These are phyloP conservation scores for Burhinus bistriatus DNA, from an alignment of 2,113 vertebrate genomes.

Conservation along the genomic window DNA sequence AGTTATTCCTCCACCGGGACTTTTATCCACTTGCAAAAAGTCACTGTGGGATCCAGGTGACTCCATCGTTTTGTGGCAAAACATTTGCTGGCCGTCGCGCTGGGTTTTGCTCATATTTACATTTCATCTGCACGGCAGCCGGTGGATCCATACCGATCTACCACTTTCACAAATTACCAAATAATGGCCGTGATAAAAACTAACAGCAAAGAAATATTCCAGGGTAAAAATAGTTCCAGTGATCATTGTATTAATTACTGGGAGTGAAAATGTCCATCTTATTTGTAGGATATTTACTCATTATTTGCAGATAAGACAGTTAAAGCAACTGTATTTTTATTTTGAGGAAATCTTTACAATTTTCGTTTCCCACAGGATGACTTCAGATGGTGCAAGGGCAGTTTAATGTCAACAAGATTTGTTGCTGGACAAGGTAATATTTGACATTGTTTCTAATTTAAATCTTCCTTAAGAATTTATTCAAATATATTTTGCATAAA, in stretches of 20 bases:
- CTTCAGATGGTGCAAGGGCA: neutral
- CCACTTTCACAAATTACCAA: neutral
- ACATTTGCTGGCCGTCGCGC: neutral
- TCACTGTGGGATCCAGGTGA: neutral
- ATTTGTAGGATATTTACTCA: neutral
- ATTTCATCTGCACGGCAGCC: neutral
- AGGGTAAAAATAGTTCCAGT: neutral
- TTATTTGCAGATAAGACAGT: neutral
- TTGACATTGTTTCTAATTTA: neutral
- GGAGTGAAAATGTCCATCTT: neutral
- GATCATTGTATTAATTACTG: neutral
- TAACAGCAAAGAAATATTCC: neutral
- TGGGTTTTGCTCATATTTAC: neutral
- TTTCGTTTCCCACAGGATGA: neutral
- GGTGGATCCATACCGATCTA: neutral
- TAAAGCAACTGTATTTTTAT: neutral
- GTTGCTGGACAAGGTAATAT: neutral
- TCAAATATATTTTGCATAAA: neutral
- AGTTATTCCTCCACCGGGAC: neutral
- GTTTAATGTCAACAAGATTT: neutral
- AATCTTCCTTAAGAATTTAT: neutral
- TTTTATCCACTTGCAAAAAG: neutral
- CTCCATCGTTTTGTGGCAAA: neutral
- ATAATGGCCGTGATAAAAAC: neutral
- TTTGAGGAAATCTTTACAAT: neutral